Conservation (phyloP, 2,888 invertebrate species). For the Microplitis manilae region DNA sequence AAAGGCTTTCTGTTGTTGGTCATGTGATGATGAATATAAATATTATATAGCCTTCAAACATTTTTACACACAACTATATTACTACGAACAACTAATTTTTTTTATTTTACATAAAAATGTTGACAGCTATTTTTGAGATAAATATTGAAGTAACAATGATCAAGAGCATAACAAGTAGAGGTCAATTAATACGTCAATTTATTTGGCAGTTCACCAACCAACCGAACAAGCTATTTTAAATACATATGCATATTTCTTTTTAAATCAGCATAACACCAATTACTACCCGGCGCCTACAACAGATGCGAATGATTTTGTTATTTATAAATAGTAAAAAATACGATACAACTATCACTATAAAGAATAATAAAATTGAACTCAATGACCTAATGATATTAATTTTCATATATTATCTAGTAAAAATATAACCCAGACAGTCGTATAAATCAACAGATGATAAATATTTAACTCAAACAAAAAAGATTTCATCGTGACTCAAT, state of each 20-base stretch:
- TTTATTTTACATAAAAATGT: neutral
- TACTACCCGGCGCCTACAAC: conserved; percentile 1
- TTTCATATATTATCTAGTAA: neutral
- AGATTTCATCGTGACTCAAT: neutral
- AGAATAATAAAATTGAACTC: neutral
- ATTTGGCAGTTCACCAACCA: conserved; percentile 27
- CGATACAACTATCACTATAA: neutral
- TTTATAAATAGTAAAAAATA: neutral
- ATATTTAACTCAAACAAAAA: neutral
- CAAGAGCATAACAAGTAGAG: neutral
- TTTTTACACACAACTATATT: neutral
- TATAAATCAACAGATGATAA: neutral
- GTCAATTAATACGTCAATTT: conserved; percentile 22
- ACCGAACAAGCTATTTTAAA: neutral
- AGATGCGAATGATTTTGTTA: neutral
- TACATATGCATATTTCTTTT: conserved; percentile 18
- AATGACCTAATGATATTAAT: conserved; percentile 18
- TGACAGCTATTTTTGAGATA: neutral
- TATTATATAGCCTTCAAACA: neutral
- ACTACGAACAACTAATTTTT: neutral
- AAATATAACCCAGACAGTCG: neutral
- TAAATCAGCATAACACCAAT: conserved; percentile 4
- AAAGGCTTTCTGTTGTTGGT: neutral
- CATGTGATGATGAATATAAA: neutral
- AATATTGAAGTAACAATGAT: neutral